Base-by-base conservation (phyloP, 2,797 vertebrate genomes). In the Poeciliopsis turneri region DNA sequence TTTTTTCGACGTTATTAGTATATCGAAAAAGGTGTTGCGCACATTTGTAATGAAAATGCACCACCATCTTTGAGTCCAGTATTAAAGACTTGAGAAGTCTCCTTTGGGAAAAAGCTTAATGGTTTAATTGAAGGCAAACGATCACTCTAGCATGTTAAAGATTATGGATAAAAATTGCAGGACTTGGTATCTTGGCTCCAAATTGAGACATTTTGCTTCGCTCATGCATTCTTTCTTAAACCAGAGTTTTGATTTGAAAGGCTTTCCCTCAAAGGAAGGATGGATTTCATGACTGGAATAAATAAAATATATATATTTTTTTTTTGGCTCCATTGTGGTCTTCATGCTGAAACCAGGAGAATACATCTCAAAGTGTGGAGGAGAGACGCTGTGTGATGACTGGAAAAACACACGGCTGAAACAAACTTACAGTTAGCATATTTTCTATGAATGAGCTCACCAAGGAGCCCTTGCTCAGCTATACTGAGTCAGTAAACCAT, bases 401-500 rank as follows among this genome's bases (percentile, higher is more conserved):
- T 72, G 43, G 49, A 78, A 49, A 83, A 73, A 73, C 36, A 49
- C 0, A 8, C 13, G 41, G 25, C 25, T 45, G 47, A 69, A 82
- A 71, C 55, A 72, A 28, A 68, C 2, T 6, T 25, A 49, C 15
- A 57, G 30, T 80, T 70, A 74, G 78, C 25, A 53, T 72, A 66
- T 53, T 77, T 12, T 23, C 80, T 74, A 77, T 45, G 28, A 85
- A 76, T 25, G 18, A 85, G 73, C 33, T 85, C 53, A 49, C 0
- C 49, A 68, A 80, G 66, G 75, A 79, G 73, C 30, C 79, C 83
- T 73, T 81, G 72, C 76, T 87, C 86, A 89, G 88, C 86, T 77
- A 25, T 0, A 51, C 16, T 45, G 72, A 47, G 79, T 41, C 30
- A 51, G 12, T 41, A 45, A 82, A 73, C 36, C 33, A 23, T 74